These are phyloP conservation scores for Geococcyx californianus DNA, from an alignment of 2,113 vertebrate genomes.

Conservation along the genomic window DNA sequence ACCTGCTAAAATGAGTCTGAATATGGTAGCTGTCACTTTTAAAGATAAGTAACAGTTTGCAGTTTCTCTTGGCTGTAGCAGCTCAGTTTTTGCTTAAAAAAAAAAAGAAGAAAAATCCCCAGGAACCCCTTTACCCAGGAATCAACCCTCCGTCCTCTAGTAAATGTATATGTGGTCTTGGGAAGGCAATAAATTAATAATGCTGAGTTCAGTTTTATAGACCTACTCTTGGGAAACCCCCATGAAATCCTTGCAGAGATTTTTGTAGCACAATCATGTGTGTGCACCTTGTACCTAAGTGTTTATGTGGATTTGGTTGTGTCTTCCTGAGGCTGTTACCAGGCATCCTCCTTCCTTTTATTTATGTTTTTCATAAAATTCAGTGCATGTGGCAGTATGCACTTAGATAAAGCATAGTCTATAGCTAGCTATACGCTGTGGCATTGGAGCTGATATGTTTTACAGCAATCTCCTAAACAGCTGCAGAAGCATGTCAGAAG, in stretches of 20 bases:
- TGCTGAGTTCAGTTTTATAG: conserved; percentile 27
- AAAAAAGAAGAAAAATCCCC: neutral
- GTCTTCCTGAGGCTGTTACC: conserved; percentile 48
- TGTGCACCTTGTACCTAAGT: conserved; percentile 16
- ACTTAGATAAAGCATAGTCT: neutral
- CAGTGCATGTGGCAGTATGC: neutral
- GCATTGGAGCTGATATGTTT: neutral
- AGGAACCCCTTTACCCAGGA: neutral
- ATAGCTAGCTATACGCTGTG: neutral
- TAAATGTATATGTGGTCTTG: neutral
- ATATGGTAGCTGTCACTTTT: neutral
- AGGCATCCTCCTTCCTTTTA: neutral
- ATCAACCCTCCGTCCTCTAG: neutral
- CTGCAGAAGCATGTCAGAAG: neutral
- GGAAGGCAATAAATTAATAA: conserved; percentile 16
- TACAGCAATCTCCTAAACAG: neutral
- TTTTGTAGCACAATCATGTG: conserved; percentile 32
- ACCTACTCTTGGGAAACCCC: conserved; percentile 38
- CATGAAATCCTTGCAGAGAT: conserved; percentile 44
- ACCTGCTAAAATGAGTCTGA: neutral
- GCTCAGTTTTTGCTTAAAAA: neutral
- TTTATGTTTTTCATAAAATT: conserved; percentile 40
- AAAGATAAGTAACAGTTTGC: neutral
- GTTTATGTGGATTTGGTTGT: conserved; percentile 34
- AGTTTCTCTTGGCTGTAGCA: neutral